Percentiles rank a stretch among this genome's conserved stretches.
phyloP scores from a whole-genome alignment of 2,888 invertebrate species.

The Tipula vernalis region DNA sequence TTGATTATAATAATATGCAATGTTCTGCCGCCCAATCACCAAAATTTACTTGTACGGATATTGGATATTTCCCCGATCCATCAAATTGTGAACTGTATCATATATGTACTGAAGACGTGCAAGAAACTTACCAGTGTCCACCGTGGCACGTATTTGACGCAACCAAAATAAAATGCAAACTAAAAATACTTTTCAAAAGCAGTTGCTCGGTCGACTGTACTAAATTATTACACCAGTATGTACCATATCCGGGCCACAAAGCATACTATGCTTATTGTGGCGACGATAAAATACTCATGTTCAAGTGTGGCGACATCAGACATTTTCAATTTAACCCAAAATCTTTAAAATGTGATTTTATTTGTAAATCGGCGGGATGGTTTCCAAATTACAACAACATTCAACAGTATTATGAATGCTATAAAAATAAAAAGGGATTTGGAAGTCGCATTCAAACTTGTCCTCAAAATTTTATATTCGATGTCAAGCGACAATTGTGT shows the following conservation, averaged over 20 bases:
- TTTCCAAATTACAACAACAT: not conserved
- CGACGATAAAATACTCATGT: not conserved
- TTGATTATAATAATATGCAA: not conserved
- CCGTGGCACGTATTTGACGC: not conserved
- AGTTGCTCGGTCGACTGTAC: not conserved
- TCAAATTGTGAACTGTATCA: not conserved
- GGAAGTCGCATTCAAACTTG: not conserved
- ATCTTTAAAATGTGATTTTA: not conserved
- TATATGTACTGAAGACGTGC: not conserved
- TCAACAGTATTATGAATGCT: not conserved
- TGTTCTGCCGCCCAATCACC: not conserved
- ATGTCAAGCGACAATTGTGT: not conserved
- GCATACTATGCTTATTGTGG: not conserved
- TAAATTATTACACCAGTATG: not conserved
- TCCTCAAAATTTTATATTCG: not conserved
- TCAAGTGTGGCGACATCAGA: not conserved
- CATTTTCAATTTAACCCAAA: not conserved
- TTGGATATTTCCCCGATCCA: not conserved
- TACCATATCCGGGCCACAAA: not conserved
- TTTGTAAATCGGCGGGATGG: not conserved
- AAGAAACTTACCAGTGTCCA: not conserved
- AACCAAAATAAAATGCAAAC: not conserved
- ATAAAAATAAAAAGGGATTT: not conserved
- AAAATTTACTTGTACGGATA: not conserved
- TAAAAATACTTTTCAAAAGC: not conserved